phyloP scores from a whole-genome alignment of 1,140 invertebrate species.

The Pogonognathellus flavescens region DNA sequence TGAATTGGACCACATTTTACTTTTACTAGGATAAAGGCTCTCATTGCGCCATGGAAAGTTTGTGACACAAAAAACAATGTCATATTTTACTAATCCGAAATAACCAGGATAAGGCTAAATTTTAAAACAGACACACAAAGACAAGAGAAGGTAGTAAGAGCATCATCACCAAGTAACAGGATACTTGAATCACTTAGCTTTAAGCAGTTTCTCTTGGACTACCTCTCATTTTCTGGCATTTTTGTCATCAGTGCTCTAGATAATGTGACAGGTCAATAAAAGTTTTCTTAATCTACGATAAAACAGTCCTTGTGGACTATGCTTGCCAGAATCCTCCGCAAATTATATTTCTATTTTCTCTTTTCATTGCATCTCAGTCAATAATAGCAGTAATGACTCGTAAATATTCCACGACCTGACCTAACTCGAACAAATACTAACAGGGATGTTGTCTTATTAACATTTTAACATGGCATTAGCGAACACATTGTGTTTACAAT shows the following conservation, averaged over 20 bases:
- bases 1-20: neutral
- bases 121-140: neutral
- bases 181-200: conserved; percentile 1
- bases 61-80: neutral
- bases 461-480: too few relatives aligned
- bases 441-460: too few relatives aligned
- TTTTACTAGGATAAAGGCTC: neutral
- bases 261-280: conserved; percentile 36
- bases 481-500: too few relatives aligned
- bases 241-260: conserved; percentile 6
- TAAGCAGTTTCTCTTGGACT: neutral
- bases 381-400: neutral
- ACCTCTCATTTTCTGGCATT: neutral
- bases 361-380: neutral
- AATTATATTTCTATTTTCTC: neutral
- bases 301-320: neutral
- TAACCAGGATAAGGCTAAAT: conserved; percentile 27
- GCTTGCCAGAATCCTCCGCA: neutral
- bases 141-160: conserved; percentile 8
- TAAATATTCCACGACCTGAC: neutral
- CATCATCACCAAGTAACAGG: neutral
- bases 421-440: too few relatives aligned
- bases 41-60: neutral
- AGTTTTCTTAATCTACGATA: conserved; percentile 29
- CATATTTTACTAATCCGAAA: conserved; percentile 5